phyloP scores from a whole-genome alignment of 2,888 invertebrate species.

The Drosophila algonquin region DNA sequence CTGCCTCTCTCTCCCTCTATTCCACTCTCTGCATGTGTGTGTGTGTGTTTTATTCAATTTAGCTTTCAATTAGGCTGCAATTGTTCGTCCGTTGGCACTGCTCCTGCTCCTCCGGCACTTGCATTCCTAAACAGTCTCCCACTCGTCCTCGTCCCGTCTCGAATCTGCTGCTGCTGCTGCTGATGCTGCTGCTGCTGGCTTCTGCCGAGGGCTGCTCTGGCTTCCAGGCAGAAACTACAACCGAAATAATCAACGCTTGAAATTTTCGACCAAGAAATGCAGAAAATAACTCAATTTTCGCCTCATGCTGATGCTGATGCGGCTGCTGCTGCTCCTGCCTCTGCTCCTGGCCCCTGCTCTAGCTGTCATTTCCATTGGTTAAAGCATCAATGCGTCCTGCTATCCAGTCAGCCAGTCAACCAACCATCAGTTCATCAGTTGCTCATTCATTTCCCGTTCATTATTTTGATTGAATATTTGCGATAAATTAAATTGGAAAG shows the following conservation, averaged over 20 bases:
- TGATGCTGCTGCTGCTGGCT: slow-evolving; percentile 2
- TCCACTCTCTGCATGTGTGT: slow-evolving; percentile 38
- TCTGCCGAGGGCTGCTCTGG: slow-evolving; percentile 11
- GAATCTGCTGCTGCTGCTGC: neutral
- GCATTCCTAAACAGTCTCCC: slow-evolving; percentile 72
- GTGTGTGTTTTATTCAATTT: slow-evolving; percentile 75
- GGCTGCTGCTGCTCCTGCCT: neutral
- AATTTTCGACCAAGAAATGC: slow-evolving; percentile 36
- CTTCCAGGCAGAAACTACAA: slow-evolving; percentile 12
- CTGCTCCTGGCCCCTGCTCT: neutral
- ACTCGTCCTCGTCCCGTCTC: neutral
- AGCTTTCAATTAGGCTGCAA: slow-evolving; percentile 79
- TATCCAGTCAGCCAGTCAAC: slow-evolving; percentile 26
- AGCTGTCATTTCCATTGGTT: slow-evolving; percentile 21
- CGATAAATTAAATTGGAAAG: slow-evolving; percentile 79
- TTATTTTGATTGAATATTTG: slow-evolving; percentile 80
- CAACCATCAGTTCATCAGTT: slow-evolving; percentile 35
- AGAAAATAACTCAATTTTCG: slow-evolving; percentile 41
- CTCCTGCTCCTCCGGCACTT: slow-evolving; percentile 49
- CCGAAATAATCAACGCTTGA: slow-evolving; percentile 40
- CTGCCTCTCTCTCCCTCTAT: neutral
- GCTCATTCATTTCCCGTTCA: slow-evolving; percentile 50
- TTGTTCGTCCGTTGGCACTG: slow-evolving; percentile 71
- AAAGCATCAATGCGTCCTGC: slow-evolving; percentile 23
- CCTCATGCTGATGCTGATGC: slow-evolving; percentile 2